Evolutionary conservation across 2,797 vertebrate species (phyloP).

Genomic region (Octomys mimax): DNA sequence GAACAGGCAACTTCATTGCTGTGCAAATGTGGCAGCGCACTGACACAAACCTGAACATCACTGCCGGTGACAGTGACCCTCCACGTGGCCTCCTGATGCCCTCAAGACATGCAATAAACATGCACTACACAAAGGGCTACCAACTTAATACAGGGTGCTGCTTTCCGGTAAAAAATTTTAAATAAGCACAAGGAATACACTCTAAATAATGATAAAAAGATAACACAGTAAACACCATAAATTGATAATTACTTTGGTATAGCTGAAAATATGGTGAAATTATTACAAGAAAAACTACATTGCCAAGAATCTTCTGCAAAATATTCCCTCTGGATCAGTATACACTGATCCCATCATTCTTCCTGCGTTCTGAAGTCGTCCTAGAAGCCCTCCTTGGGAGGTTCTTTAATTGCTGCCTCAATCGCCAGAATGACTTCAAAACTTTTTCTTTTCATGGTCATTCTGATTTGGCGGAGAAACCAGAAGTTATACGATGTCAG

Average conservation of each 20-base stretch:
- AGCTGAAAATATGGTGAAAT: not conserved
- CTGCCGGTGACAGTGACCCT: no score
- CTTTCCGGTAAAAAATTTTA: not conserved
- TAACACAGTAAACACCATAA: not conserved
- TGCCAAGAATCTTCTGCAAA: not conserved
- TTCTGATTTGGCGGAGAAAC: not conserved
- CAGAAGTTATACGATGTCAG: not conserved
- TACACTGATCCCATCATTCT: not conserved
- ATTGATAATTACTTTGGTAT: not conserved
- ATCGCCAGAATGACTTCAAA: not conserved
- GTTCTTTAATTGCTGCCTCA: not conserved
- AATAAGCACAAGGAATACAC: not conserved
- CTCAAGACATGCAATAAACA: not conserved
- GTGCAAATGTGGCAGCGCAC: not conserved
- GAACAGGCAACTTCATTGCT: not conserved
- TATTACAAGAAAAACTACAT: not conserved
- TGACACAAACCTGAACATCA: no score
- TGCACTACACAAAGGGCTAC: accelerated
- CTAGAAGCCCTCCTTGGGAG: not conserved
- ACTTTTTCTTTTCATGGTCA: not conserved
- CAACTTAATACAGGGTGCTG: no score
- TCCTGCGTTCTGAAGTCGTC: not conserved
- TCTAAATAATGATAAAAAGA: not conserved
- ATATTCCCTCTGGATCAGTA: not conserved
- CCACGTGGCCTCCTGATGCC: not conserved